These are phyloP conservation scores for Microcebus tavaratra DNA, from an alignment of 2,113 vertebrate genomes.

Conservation along the genomic window DNA sequence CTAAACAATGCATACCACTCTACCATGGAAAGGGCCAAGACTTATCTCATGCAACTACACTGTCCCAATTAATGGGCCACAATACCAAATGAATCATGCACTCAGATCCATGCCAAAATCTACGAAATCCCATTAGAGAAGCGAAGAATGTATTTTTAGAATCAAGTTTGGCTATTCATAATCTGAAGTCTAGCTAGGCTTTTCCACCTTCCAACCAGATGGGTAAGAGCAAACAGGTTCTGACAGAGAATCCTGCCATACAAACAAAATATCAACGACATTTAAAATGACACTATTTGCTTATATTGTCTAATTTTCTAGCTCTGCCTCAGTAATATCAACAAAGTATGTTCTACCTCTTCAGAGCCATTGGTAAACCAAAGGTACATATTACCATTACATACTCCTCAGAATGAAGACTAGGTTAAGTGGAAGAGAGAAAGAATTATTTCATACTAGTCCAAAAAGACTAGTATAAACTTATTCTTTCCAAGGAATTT, in stretches of 20 bases:
- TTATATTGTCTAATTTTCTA: not conserved
- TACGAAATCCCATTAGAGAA: not conserved
- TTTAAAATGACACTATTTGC: not conserved
- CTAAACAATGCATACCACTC: not conserved
- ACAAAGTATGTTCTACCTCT: not conserved
- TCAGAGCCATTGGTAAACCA: not conserved
- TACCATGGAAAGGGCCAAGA: not conserved
- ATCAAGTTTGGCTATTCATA: not conserved
- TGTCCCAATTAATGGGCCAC: not conserved
- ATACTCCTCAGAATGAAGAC: not conserved
- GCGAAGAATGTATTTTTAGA: not conserved
- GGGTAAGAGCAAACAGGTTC: not conserved
- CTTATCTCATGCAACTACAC: not conserved
- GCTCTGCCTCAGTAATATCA: not conserved
- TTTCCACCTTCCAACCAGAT: not conserved
- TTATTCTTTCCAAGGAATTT: not conserved
- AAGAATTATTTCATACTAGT: not conserved
- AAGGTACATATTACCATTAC: not conserved
- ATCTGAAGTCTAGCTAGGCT: not conserved
- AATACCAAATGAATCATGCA: not conserved
- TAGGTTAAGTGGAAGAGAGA: not conserved
- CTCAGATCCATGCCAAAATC: not conserved
- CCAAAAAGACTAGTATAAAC: not conserved
- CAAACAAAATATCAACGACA: not conserved
- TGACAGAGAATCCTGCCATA: not conserved